phyloP scores from a whole-genome alignment of 1,140 invertebrate species.

The Orchestia grillus region DNA sequence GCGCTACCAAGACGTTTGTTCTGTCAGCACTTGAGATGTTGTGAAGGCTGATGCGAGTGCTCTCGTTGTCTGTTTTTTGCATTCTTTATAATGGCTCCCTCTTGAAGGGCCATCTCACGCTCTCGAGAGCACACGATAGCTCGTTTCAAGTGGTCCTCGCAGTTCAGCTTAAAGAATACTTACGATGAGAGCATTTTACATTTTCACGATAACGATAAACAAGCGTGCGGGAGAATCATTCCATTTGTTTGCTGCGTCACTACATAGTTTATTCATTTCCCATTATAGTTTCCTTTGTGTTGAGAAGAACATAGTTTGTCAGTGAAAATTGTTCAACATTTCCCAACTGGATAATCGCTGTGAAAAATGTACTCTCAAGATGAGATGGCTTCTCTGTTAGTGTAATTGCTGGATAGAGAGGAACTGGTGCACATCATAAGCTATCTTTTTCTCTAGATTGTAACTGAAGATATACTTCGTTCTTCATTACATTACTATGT shows the following conservation, averaged over 20 bases:
- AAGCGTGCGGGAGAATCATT: neutral
- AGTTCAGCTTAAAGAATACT: neutral
- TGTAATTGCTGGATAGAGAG: neutral
- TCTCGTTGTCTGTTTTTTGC: neutral
- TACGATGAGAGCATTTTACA: neutral
- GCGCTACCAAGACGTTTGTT: neutral
- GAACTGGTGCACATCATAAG: neutral
- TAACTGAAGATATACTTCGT: neutral
- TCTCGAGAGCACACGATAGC: neutral
- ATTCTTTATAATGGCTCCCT: neutral
- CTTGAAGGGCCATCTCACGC: neutral
- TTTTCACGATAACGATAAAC: neutral
- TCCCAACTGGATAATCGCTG: neutral
- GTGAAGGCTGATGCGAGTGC: neutral
- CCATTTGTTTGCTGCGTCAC: neutral
- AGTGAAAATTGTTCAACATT: neutral
- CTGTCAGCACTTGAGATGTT: neutral
- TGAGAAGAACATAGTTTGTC: too few species aligned
- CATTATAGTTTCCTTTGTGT: neutral
- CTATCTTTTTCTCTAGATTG: neutral
- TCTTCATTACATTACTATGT: neutral
- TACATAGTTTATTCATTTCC: neutral
- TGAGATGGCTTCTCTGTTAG: neutral
- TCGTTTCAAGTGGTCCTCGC: neutral
- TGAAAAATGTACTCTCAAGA: neutral